Evolutionary conservation across 92 coral and sea anemone species (phyloP).

Genomic region (Porites evermanni): DNA sequence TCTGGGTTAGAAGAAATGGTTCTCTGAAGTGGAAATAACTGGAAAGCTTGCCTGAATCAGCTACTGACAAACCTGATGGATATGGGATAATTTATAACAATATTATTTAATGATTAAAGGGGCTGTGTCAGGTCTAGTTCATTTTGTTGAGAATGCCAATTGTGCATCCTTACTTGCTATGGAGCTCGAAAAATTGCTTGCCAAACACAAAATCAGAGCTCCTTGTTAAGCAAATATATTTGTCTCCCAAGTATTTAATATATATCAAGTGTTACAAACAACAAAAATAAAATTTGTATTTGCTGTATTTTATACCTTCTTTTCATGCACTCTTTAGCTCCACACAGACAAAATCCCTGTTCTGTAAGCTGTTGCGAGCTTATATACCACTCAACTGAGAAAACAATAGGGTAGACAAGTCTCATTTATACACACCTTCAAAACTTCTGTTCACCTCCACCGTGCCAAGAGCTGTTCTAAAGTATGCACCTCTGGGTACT

Average conservation of each 20-base stretch:
- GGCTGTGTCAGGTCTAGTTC: not conserved
- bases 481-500: slow-evolving; percentile 91
- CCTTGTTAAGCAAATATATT: too few species aligned
- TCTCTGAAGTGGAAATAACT: slow-evolving; percentile 97
- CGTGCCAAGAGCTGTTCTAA: slow-evolving; percentile 90
- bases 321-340: not conserved
- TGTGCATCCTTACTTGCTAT: too few species aligned
- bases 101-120: not conserved
- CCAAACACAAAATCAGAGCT: too few species aligned
- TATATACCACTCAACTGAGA: not conserved
- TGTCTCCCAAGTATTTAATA: too few species aligned
- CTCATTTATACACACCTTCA: slow-evolving; percentile 66
- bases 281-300: too few species aligned
- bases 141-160: too few species aligned
- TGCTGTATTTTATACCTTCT: too few species aligned
- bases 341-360: not conserved
- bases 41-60: slow-evolving; percentile 95
- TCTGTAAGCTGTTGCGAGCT: not conserved
- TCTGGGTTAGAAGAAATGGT: slow-evolving; percentile 89
- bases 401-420: not conserved
- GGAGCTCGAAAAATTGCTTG: too few species aligned
- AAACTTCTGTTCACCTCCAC: slow-evolving; percentile 85
- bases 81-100: not conserved
- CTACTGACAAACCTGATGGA: slow-evolving; percentile 87
- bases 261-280: too few species aligned